Conservation (phyloP, 2,113 vertebrate genomes). For the Ptilonorhynchus violaceus region DNA sequence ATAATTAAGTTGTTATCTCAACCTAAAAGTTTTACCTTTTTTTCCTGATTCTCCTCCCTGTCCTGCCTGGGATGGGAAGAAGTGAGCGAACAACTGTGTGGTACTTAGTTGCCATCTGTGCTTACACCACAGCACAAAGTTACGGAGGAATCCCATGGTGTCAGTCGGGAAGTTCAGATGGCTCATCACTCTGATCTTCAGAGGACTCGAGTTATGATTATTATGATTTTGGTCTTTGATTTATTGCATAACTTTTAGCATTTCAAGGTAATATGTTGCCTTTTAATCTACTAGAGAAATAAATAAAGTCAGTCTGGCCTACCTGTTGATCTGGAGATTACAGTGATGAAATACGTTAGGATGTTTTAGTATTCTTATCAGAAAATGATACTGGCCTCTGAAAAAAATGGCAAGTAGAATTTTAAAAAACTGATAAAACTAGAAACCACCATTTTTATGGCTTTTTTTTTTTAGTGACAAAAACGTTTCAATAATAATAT, state of each 20-base stretch:
- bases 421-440: neutral
- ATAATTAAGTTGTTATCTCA: neutral
- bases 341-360: neutral
- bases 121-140: neutral
- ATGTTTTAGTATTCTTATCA: neutral
- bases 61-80: neutral
- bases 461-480: neutral
- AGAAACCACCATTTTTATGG: neutral
- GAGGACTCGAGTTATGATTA: neutral
- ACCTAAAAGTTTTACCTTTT: neutral
- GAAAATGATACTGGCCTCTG: neutral
- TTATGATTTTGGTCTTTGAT: neutral
- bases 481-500: neutral
- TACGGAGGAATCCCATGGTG: neutral
- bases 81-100: neutral
- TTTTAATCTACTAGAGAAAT: neutral
- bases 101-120: neutral
- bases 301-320: neutral
- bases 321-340: neutral
- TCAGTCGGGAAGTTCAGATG: neutral
- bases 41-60: rapidly evolving
- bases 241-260: neutral
- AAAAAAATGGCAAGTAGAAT: neutral
- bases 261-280: neutral
- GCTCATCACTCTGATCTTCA: neutral